These are phyloP conservation scores for Parazoanthus darwini DNA, from an alignment of 92 coral and sea anemone genomes.

Conservation along the genomic window DNA sequence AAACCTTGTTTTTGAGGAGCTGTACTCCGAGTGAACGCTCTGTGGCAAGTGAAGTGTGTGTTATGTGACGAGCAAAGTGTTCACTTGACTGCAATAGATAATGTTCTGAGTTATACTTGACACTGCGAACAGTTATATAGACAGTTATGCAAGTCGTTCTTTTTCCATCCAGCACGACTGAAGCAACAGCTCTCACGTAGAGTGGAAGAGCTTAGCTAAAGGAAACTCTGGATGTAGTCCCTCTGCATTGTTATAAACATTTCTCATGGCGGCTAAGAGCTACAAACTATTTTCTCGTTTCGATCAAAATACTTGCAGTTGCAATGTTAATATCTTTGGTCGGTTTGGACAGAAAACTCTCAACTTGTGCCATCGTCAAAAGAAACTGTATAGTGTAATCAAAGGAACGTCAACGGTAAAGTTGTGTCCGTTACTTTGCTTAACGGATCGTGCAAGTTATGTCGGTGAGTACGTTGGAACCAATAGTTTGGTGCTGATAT, in stretches of 20 bases:
- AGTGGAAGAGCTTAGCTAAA: not conserved
- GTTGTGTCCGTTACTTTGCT: conserved; percentile 1
- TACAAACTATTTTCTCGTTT: not conserved
- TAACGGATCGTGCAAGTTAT: not conserved
- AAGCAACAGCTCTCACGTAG: not conserved
- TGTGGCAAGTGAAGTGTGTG: conserved; percentile 23
- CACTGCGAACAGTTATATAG: not conserved
- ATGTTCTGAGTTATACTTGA: not conserved
- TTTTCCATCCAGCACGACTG: not conserved
- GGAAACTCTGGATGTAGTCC: not conserved
- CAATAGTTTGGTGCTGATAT: not conserved
- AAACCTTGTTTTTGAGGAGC: conserved; percentile 20
- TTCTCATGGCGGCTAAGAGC: not conserved
- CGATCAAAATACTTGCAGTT: conserved; percentile 6
- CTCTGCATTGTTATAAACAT: not conserved
- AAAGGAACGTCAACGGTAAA: not conserved
- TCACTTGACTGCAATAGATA: not conserved
- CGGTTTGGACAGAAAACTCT: not conserved
- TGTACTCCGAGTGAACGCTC: not conserved
- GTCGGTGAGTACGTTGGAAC: conserved; percentile 15
- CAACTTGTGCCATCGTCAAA: not conserved
- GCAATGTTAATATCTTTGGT: not conserved
- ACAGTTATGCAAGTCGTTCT: not conserved
- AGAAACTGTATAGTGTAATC: not conserved
- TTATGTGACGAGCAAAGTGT: not conserved